Percentiles rank a stretch among this genome's conserved stretches.
Conservation (phyloP, 2,888 invertebrate genomes). For the Cantharis nigra region DNA sequence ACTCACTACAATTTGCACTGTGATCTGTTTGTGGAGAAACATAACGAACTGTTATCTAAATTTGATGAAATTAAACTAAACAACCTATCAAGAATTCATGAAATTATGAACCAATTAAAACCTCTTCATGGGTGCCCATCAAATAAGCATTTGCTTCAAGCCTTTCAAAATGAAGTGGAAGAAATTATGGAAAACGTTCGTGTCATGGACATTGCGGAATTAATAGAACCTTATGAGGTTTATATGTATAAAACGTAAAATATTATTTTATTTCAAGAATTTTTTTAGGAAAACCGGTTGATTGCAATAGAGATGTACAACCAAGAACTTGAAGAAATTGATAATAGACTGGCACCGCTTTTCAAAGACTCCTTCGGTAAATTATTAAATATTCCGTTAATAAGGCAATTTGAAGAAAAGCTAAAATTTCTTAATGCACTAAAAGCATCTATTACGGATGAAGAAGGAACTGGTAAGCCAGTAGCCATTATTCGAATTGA, state of each 20-base stretch:
- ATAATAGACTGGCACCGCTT: not conserved
- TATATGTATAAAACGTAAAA: not conserved
- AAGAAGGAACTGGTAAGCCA: not conserved
- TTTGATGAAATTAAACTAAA: not conserved
- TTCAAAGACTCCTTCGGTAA: not conserved
- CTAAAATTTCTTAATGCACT: not conserved
- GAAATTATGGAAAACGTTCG: conserved; percentile 14
- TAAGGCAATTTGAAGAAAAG: conserved; percentile 14
- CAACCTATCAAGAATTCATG: not conserved
- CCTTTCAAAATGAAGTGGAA: conserved; percentile 38
- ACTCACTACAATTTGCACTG: not conserved
- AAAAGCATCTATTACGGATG: not conserved
- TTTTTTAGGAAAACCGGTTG: conserved; percentile 4
- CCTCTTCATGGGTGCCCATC: conserved; percentile 46
- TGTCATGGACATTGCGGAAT: conserved; percentile 6
- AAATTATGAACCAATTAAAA: conserved; percentile 41
- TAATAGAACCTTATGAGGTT: conserved; percentile 7
- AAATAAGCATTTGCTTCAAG: conserved; percentile 38
- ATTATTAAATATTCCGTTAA: conserved; percentile 1
- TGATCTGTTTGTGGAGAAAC: not conserved
- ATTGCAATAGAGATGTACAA: not conserved
- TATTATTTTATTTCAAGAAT: not conserved
- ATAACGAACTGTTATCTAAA: not conserved
- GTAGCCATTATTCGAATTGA: not conserved
- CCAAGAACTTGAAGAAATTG: not conserved